phyloP scores from a whole-genome alignment of 2,113 vertebrate species.

The Onychostoma macrolepis region DNA sequence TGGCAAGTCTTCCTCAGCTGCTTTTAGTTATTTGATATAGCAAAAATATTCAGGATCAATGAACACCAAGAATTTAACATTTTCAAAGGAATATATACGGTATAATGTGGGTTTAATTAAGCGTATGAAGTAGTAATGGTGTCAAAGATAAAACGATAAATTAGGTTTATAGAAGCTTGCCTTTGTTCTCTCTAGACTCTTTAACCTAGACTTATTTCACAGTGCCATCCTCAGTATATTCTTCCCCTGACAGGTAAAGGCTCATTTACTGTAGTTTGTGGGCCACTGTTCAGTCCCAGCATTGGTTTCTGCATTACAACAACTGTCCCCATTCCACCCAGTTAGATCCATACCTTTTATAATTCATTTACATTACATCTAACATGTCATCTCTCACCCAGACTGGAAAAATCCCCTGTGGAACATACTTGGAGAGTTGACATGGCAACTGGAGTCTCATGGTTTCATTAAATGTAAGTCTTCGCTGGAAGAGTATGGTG shows the following conservation, averaged over 20 bases:
- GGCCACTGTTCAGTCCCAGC: background rate
- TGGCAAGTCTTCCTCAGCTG: constrained; percentile 13
- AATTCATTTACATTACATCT: constrained; percentile 39
- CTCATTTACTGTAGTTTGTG: background rate
- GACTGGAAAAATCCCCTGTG: constrained; percentile 33
- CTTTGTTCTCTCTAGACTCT: background rate
- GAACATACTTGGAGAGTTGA: constrained; percentile 38
- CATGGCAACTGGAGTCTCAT: constrained; percentile 44
- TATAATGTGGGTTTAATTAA: constrained; percentile 10
- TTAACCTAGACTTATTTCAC: constrained; percentile 3
- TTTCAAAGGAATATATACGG: background rate
- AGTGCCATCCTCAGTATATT: background rate
- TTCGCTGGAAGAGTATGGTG: constrained; percentile 35
- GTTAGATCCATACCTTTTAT: background rate
- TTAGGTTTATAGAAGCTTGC: background rate
- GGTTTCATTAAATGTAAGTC: constrained; percentile 46
- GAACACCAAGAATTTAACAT: background rate
- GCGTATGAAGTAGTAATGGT: background rate
- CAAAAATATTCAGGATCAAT: background rate
- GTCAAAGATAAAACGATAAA: background rate
- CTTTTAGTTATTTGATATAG: constrained; percentile 3
- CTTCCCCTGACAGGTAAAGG: background rate
- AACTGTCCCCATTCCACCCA: background rate
- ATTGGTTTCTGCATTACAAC: constrained; percentile 1
- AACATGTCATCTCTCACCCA: background rate